These are phyloP conservation scores for Nowickia ferox DNA, from an alignment of 2,888 invertebrate genomes.

Conservation along the genomic window DNA sequence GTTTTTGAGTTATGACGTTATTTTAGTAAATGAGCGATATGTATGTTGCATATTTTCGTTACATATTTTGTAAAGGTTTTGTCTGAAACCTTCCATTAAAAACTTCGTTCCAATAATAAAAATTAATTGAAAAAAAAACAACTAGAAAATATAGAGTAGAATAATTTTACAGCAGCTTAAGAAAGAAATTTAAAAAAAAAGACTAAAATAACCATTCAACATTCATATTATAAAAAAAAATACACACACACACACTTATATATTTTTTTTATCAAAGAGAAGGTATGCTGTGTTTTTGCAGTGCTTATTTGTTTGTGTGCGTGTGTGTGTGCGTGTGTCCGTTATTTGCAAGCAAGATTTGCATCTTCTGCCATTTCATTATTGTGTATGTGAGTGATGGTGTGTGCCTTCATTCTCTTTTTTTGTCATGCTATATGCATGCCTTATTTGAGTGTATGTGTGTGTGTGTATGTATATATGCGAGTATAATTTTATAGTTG, in stretches of 20 bases:
- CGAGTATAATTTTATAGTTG: conserved; percentile 14
- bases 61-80: too few species aligned
- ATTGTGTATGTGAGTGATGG: background rate
- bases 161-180: background rate
- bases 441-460: background rate
- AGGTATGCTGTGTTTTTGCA: background rate
- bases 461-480: background rate
- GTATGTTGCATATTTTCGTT: too few species aligned
- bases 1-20: too few species aligned
- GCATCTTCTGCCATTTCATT: conserved; percentile 12
- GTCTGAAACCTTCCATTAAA: too few species aligned
- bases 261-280: background rate
- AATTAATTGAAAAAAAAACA: background rate
- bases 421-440: background rate
- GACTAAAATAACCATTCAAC: conserved; percentile 38
- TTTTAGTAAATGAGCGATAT: too few species aligned
- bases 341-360: conserved; percentile 33
- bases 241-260: background rate
- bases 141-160: conserved; percentile 1
- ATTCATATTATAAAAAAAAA: conserved; percentile 44
- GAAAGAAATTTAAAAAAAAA: background rate
- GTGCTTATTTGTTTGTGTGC: background rate
- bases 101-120: background rate
- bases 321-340: background rate
- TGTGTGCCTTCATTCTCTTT: background rate